Evolutionary conservation across 1,140 invertebrate species (phyloP).

Genomic region (Nasonia giraulti): DNA sequence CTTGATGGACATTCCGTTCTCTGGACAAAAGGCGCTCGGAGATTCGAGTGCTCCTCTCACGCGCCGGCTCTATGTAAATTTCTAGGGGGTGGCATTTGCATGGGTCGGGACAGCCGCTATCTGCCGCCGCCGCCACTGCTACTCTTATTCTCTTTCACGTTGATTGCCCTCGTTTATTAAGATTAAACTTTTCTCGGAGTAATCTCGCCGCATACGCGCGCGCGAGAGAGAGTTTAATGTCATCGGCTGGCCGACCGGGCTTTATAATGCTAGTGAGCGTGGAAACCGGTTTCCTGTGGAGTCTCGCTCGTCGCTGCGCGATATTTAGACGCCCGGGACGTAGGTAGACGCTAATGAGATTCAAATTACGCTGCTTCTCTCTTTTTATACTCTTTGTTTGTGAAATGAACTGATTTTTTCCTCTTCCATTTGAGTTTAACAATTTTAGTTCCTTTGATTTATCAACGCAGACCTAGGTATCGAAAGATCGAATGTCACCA

Average conservation of each 20-base stretch:
- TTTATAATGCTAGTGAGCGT: background rate
- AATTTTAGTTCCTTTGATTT: background rate
- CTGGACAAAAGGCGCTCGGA: slow-evolving; percentile 64
- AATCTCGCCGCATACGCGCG: slow-evolving; percentile 61
- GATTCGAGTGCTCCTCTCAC: slow-evolving; percentile 9
- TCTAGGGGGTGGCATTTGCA: slow-evolving; percentile 69
- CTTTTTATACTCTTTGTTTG: background rate
- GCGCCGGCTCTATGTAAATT: slow-evolving; percentile 69
- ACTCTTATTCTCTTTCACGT: slow-evolving; percentile 53
- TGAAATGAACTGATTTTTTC: background rate
- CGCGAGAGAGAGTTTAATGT: slow-evolving; percentile 23
- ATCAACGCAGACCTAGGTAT: background rate
- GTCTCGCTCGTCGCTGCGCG: background rate
- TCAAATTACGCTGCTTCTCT: background rate
- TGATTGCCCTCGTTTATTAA: slow-evolving; percentile 75
- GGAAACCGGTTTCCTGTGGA: background rate
- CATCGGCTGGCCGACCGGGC: slow-evolving; percentile 13
- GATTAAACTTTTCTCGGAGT: slow-evolving; percentile 73
- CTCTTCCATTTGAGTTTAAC: background rate
- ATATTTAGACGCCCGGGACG: slow-evolving; percentile 23
- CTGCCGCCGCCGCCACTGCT: slow-evolving; percentile 51
- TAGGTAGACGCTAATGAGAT: slow-evolving; percentile 5
- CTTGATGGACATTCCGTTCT: slow-evolving; percentile 69
- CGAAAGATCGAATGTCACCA: too few relatives aligned
- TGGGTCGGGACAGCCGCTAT: slow-evolving; percentile 58